These are phyloP conservation scores for Xiphophorus hellerii DNA, from an alignment of 2,113 vertebrate genomes.

Conservation along the genomic window DNA sequence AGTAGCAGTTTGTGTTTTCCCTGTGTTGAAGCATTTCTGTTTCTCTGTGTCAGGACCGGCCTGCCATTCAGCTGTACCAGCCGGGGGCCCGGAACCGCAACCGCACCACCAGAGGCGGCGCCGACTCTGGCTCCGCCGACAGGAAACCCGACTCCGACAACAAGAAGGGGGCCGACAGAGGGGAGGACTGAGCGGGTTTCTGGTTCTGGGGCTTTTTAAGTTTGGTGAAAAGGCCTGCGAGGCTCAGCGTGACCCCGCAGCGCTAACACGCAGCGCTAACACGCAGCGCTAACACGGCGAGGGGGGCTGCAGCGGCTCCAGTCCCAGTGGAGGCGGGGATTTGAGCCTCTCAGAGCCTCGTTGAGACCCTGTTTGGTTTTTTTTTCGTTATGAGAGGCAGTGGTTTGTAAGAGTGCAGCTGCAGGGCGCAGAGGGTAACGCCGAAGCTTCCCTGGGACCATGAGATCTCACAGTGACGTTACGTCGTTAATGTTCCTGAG, in stretches of 20 bases:
- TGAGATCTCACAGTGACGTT: slow-evolving; percentile 90
- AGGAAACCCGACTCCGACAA: slow-evolving; percentile 85
- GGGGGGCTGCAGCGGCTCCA: slow-evolving; percentile 39
- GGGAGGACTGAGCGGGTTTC: slow-evolving; percentile 78
- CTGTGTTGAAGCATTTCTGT: background rate
- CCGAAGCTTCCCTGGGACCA: slow-evolving; percentile 85
- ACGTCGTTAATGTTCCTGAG: slow-evolving; percentile 57
- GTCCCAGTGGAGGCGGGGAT: slow-evolving; percentile 48
- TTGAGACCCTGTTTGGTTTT: slow-evolving; percentile 60
- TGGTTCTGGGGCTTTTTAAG: slow-evolving; percentile 15
- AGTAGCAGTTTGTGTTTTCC: too few relatives aligned
- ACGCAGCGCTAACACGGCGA: slow-evolving; percentile 19
- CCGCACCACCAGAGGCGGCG: slow-evolving; percentile 67
- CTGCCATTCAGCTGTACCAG: slow-evolving; percentile 97
- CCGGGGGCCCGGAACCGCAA: slow-evolving; percentile 92
- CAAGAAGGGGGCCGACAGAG: slow-evolving; percentile 82
- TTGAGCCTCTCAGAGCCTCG: slow-evolving; percentile 71
- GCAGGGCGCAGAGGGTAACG: slow-evolving; percentile 81
- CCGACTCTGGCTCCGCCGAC: slow-evolving; percentile 76
- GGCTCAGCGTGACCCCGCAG: slow-evolving; percentile 44
- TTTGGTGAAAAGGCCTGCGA: slow-evolving; percentile 38
- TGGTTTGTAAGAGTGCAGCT: slow-evolving; percentile 72
- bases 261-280: slow-evolving; percentile 10
- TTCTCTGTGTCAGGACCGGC: slow-evolving; percentile 87
- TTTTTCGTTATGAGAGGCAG: slow-evolving; percentile 29